phyloP scores from a whole-genome alignment of 2,888 invertebrate species.

The Amphipoea lucens region DNA sequence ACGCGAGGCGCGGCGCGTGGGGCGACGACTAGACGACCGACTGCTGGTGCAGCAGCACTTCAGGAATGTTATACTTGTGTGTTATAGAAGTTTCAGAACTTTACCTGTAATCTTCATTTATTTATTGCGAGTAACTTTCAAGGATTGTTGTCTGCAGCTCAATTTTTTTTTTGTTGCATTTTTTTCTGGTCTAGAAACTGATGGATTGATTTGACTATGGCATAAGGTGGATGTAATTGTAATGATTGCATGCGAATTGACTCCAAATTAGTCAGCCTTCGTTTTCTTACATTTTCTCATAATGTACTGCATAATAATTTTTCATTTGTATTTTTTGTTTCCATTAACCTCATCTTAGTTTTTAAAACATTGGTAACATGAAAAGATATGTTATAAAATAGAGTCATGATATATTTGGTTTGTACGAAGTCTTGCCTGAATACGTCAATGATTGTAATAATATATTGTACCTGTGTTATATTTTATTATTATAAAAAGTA shows the following conservation, averaged over 20 bases:
- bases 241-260: conserved; percentile 39
- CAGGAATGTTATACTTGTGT: conserved; percentile 48
- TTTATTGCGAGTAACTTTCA: conserved; percentile 64
- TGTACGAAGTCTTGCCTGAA: conserved; percentile 64
- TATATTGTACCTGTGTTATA: conserved; percentile 67
- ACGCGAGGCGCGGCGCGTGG: conserved; percentile 71
- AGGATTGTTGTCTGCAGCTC: conserved; percentile 50
- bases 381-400: conserved; percentile 26
- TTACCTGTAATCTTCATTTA: conserved; percentile 60
- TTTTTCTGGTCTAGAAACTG: conserved; percentile 47
- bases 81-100: conserved; percentile 50
- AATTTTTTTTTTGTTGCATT: conserved; percentile 54
- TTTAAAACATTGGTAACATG: conserved; percentile 32
- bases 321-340: conserved; percentile 52
- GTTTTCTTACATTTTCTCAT: conserved; percentile 64
- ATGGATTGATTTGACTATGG: conserved; percentile 38
- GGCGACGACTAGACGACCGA: conserved; percentile 70
- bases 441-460: conserved; percentile 60
- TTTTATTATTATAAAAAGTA: conserved; percentile 49
- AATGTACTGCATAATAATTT: conserved; percentile 71
- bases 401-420: conserved; percentile 51
- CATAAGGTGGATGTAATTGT: conserved; percentile 40
- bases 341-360: conserved; percentile 49
- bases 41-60: conserved; percentile 44
- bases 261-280: conserved; percentile 42